phyloP scores from a whole-genome alignment of 2,797 vertebrate species.

The Anguilla megastoma region DNA sequence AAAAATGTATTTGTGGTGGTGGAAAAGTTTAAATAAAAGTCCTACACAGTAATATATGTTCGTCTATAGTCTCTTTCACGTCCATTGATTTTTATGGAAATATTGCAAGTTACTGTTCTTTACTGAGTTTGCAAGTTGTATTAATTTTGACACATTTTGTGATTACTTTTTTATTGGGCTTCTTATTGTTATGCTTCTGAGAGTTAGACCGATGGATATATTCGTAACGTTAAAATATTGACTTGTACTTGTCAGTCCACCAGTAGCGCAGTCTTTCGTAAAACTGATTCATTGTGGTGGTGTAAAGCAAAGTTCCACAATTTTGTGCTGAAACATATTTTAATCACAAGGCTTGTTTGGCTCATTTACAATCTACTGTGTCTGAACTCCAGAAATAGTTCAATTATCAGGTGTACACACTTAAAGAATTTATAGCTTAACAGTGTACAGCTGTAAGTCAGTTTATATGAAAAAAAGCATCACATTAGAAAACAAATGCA shows the following conservation, averaged over 20 bases:
- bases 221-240: background rate
- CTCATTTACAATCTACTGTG: too few species aligned
- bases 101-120: background rate
- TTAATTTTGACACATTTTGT: background rate
- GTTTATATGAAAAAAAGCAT: background rate
- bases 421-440: too few species aligned
- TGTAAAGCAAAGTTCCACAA: too few species aligned
- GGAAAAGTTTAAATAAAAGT: background rate
- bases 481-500: background rate
- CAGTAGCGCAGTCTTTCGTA: too few species aligned
- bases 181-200: background rate
- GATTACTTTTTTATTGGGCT: background rate
- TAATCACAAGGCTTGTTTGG: too few species aligned
- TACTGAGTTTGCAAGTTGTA: background rate
- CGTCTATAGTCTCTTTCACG: background rate
- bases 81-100: background rate
- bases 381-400: too few species aligned
- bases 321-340: too few species aligned
- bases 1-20: background rate
- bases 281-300: too few species aligned
- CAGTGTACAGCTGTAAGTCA: too few species aligned
- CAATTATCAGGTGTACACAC: too few species aligned
- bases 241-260: background rate
- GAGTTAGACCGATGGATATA: background rate
- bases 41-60: background rate